Evolutionary conservation across 2,888 invertebrate genomes (phyloP).

Genomic region (Archaeoteleia sp.): DNA sequence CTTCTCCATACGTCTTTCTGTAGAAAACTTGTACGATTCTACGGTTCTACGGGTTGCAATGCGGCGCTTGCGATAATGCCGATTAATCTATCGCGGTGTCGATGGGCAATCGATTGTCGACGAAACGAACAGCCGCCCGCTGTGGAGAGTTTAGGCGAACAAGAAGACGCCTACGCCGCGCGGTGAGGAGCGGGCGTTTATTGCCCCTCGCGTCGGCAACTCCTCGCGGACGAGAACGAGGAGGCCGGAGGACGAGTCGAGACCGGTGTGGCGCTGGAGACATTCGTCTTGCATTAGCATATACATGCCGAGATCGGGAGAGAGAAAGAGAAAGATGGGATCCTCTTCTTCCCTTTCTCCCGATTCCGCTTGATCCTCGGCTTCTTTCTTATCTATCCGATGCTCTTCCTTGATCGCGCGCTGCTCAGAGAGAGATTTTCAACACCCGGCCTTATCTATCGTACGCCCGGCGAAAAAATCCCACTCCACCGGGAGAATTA

Average conservation of each 20-base stretch:
- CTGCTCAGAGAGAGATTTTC: conserved; percentile 48
- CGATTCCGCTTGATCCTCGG: conserved; percentile 41
- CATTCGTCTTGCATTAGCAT: conserved; percentile 75
- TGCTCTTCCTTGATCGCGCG: conserved; percentile 54
- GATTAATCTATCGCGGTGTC: conserved; percentile 67
- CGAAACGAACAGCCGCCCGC: conserved; percentile 63
- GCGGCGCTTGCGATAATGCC: conserved; percentile 60
- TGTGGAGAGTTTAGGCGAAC: conserved; percentile 69
- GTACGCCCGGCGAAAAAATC: conserved; percentile 14
- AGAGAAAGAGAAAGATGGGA: background rate
- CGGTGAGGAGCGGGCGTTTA: background rate
- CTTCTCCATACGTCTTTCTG: too few species aligned
- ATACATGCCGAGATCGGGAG: conserved; percentile 66
- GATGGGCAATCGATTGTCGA: conserved; percentile 66
- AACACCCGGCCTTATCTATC: conserved; percentile 49
- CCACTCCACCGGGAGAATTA: conserved; percentile 24
- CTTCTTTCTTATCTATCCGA: conserved; percentile 44
- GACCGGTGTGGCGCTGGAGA: conserved; percentile 58
- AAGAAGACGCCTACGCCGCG: conserved; percentile 65
- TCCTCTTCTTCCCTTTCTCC: conserved; percentile 40
- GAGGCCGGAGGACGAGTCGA: conserved; percentile 4
- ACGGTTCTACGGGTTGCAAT: conserved; percentile 10
- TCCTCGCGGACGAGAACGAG: conserved; percentile 10
- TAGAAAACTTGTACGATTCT: too few species aligned
- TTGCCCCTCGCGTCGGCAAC: conserved; percentile 17